phyloP scores from a whole-genome alignment of 1,140 invertebrate species.

The Apis florea region DNA sequence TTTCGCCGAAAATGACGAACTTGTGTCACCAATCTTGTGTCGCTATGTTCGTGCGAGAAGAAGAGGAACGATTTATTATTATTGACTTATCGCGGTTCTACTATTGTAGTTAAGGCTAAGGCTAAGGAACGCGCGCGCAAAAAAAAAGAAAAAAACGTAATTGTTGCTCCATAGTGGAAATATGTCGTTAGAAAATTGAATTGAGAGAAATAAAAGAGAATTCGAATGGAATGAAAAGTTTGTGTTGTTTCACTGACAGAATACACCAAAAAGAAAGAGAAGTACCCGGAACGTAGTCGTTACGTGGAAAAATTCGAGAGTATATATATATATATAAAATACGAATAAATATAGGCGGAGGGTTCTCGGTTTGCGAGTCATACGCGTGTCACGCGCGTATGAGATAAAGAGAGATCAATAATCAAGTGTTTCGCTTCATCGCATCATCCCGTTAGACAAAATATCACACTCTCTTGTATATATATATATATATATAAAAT shows the following conservation, averaged over 20 bases:
- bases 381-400: slow-evolving; percentile 39
- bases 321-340: no score
- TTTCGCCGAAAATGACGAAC: neutral
- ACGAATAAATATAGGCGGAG: no score
- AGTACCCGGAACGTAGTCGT: slow-evolving; percentile 34
- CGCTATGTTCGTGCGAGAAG: no score
- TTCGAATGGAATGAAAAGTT: slow-evolving; percentile 26
- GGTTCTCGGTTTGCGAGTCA: no score
- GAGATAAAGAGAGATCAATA: slow-evolving; percentile 79
- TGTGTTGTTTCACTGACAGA: slow-evolving; percentile 37
- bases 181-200: slow-evolving; percentile 32
- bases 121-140: neutral
- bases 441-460: slow-evolving; percentile 83
- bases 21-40: no score
- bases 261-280: slow-evolving; percentile 29
- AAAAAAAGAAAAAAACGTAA: neutral
- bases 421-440: slow-evolving; percentile 80
- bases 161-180: slow-evolving; percentile 13
- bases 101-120: neutral
- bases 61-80: no score
- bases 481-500: slow-evolving; percentile 60
- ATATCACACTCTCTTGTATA: slow-evolving; percentile 76
- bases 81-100: no score
- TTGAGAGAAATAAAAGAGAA: slow-evolving; percentile 54
- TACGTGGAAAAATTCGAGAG: no score